Conservation (phyloP, 2,888 invertebrate species). For the Sepioteuthis lessoniana region DNA sequence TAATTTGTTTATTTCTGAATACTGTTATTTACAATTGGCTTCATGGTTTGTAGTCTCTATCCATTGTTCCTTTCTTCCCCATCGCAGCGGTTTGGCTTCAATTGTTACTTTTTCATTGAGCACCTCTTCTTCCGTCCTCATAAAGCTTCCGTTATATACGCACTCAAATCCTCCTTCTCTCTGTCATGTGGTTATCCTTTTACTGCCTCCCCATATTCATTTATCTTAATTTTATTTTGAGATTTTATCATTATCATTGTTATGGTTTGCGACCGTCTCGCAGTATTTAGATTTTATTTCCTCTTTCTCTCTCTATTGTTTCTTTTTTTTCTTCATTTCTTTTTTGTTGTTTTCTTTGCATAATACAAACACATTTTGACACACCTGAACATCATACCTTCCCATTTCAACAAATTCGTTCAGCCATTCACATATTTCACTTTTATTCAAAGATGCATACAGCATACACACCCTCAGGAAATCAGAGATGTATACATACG, state of each 20-base stretch:
- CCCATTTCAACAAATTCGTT: background rate
- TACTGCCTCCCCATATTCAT: background rate
- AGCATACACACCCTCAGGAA: background rate
- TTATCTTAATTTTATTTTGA: background rate
- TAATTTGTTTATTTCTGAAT: background rate
- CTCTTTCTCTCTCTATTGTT: background rate
- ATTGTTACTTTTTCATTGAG: constrained; percentile 17
- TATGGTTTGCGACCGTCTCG: background rate
- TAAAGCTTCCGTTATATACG: background rate
- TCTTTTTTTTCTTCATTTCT: background rate
- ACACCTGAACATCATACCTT: background rate
- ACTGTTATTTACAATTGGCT: background rate
- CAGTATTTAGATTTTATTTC: background rate
- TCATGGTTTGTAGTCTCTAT: background rate
- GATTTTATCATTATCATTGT: background rate
- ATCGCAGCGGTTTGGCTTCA: background rate
- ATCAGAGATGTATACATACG: background rate
- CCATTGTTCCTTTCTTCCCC: background rate
- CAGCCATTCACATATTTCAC: background rate
- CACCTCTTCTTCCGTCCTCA: constrained; percentile 18
- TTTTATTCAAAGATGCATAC: background rate
- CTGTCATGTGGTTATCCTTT: background rate
- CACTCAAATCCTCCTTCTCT: background rate
- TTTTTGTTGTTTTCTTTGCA: background rate
- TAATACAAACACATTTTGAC: background rate